Percentiles rank a stretch among this genome's conserved stretches.
These are phyloP conservation scores for Percopsis transmontana DNA, from an alignment of 2,113 vertebrate genomes.

Conservation along the genomic window DNA sequence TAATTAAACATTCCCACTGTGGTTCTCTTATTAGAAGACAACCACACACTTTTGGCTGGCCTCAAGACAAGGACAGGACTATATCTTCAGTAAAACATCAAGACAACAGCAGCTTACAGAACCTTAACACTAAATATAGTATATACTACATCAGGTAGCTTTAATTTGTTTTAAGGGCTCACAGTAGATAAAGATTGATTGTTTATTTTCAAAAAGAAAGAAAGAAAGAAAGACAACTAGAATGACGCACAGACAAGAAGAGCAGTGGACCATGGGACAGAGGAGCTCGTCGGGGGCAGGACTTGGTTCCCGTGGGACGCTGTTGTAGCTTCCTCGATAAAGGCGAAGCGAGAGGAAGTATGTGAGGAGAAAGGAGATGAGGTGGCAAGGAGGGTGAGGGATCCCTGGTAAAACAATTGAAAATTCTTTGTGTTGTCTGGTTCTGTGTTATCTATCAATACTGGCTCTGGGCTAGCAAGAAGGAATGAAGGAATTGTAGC, in stretches of 20 bases:
- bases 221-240: no score
- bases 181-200: no score
- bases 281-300: background rate
- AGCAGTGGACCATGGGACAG: no score
- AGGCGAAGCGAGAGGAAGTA: background rate
- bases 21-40: background rate
- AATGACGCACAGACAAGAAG: background rate
- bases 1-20: conserved; percentile 13
- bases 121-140: no score
- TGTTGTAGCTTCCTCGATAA: no score
- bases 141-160: no score
- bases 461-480: background rate
- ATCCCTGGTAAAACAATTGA: background rate
- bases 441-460: conserved; percentile 1
- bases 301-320: background rate
- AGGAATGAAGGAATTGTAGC: background rate
- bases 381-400: background rate
- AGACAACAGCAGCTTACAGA: no score
- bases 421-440: background rate
- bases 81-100: no score
- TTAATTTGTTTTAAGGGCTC: no score
- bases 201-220: no score
- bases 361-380: background rate
- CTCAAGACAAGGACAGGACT: no score
- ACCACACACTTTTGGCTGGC: background rate